These are phyloP conservation scores for Antennarius maculatus DNA, from an alignment of 2,797 vertebrate species.

Conservation along the genomic window DNA sequence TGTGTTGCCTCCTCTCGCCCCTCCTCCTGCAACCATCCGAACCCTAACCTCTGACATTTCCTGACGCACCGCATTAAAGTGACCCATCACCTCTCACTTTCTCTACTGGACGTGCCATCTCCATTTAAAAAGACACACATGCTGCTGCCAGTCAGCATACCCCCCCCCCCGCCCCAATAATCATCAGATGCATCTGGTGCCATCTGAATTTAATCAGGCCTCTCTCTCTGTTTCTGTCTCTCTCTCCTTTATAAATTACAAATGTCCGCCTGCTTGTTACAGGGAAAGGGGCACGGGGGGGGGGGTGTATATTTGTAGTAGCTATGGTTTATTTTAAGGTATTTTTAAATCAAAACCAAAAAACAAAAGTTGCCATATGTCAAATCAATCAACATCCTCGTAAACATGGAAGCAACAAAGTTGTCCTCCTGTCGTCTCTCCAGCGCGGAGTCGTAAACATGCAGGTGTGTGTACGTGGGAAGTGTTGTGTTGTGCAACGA, in stretches of 20 bases:
- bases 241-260: too few species aligned
- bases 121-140: constrained; percentile 53
- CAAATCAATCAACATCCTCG: neutral
- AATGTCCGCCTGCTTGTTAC: too few species aligned
- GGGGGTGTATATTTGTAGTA: too few species aligned
- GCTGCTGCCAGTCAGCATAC: constrained; percentile 16
- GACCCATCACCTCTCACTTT: constrained; percentile 32
- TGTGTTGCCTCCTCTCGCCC: constrained; percentile 7
- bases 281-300: too few species aligned
- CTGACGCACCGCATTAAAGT: constrained; percentile 57
- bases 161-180: neutral
- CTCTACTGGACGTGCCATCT: constrained; percentile 47
- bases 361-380: too few species aligned
- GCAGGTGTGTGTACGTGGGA: constrained; percentile 57
- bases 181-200: too few species aligned
- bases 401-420: constrained; percentile 8
- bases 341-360: too few species aligned
- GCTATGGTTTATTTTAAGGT: too few species aligned
- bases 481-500: constrained; percentile 48
- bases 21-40: neutral
- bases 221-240: too few species aligned
- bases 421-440: constrained; percentile 11
- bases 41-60: constrained; percentile 46
- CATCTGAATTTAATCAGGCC: too few species aligned
- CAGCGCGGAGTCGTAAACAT: constrained; percentile 51